A percentile compares a stretch with the other conserved stretches of the same genome.
Conservation (phyloP, 1,140 invertebrate species). For the Ostrea edulis region DNA sequence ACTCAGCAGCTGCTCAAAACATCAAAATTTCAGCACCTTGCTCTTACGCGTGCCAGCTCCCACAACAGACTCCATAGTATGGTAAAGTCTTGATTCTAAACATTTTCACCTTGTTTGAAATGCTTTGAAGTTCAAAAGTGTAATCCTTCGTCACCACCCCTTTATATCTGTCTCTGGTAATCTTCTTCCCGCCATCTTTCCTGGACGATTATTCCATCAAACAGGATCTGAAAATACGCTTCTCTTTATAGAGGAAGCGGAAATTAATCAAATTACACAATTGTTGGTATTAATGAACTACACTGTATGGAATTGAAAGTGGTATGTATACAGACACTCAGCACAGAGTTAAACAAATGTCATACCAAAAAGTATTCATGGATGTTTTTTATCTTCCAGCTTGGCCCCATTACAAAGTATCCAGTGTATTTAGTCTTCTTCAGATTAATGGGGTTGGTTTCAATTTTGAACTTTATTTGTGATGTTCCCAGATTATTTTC, state of each 20-base stretch:
- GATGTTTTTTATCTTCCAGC: not conserved
- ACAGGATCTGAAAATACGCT: not conserved
- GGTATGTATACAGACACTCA: not conserved
- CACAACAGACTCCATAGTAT: not conserved
- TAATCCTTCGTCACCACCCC: not conserved
- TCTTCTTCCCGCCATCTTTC: constrained; percentile 1
- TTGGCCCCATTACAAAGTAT: not conserved
- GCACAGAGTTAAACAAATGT: not conserved
- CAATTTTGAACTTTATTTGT: not conserved
- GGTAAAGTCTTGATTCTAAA: not conserved
- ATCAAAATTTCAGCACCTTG: not conserved
- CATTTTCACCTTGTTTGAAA: not conserved
- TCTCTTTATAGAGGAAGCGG: not conserved
- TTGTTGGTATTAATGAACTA: constrained; percentile 25
- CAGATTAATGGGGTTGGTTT: not conserved
- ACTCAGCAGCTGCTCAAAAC: constrained; percentile 22
- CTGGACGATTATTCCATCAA: not conserved
- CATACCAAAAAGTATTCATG: not conserved
- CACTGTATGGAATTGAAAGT: not conserved
- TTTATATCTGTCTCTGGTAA: not conserved
- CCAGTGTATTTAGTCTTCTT: not conserved
- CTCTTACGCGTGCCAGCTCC: not conserved
- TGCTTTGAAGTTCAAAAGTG: not conserved
- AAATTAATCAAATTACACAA: constrained; percentile 31
- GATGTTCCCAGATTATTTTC: not conserved